phyloP scores from a whole-genome alignment of 2,113 vertebrate genomes.

The Grammomys surdaster region DNA sequence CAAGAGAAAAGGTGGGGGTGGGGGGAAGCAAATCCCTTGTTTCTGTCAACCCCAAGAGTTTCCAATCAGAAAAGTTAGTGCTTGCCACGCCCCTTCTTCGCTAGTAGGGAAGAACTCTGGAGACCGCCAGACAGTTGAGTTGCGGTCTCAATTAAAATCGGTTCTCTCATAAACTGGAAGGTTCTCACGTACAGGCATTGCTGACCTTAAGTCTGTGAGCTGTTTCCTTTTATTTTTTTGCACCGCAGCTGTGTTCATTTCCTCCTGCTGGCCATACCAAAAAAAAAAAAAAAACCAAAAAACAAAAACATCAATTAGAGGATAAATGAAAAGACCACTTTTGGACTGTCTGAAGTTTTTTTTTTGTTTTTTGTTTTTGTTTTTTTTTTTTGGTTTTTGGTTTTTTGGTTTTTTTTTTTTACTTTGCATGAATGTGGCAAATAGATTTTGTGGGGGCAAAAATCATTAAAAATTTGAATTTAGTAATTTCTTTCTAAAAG shows the following conservation, averaged over 20 bases:
- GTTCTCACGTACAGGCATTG: background rate
- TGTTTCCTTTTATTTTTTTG: background rate
- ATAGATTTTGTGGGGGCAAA: background rate
- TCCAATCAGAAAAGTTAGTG: background rate
- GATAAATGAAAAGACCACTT: background rate
- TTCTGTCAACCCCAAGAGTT: background rate
- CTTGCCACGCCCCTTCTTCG: background rate
- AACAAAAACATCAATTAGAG: background rate
- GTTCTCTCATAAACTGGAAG: background rate
- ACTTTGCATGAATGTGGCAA: background rate
- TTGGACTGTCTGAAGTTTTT: background rate
- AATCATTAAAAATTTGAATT: background rate
- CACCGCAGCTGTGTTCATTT: background rate
- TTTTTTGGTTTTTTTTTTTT: background rate
- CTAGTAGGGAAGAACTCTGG: background rate
- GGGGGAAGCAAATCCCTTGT: background rate
- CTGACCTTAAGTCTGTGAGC: background rate
- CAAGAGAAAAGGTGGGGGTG: background rate
- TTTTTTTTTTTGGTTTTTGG: too few species aligned
- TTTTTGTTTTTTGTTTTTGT: too few species aligned
- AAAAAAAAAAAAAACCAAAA: background rate
- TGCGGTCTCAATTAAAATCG: background rate
- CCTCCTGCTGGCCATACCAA: background rate
- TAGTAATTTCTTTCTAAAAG: constrained; percentile 51
- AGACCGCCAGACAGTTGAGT: background rate